Conservation (phyloP, 2,888 invertebrate species). For the Dryadula phaetusa region DNA sequence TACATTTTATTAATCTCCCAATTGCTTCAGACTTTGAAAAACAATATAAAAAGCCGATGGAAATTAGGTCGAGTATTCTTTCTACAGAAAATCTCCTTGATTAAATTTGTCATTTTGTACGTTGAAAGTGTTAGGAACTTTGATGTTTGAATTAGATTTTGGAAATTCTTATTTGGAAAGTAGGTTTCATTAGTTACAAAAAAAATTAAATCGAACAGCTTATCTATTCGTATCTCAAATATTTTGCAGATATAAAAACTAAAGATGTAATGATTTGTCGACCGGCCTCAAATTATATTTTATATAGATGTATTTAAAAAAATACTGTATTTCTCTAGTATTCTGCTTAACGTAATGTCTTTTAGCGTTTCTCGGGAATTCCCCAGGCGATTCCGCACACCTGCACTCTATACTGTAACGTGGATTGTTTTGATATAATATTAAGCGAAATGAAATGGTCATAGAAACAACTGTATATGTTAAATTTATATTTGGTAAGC, state of each 20-base stretch:
- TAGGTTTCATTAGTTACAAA: background rate
- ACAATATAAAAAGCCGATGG: conserved; percentile 33
- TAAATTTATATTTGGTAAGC: conserved; percentile 1
- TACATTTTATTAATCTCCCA: conserved; percentile 38
- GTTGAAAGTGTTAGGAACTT: conserved; percentile 12
- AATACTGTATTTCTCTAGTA: background rate
- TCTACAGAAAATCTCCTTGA: conserved; percentile 28
- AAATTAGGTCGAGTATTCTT: conserved; percentile 31
- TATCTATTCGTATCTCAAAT: too few species aligned
- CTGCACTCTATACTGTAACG: conserved; percentile 2
- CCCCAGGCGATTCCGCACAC: conserved; percentile 13
- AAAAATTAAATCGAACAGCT: too few species aligned
- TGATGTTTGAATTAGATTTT: background rate
- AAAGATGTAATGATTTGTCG: too few species aligned
- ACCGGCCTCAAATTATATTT: too few species aligned
- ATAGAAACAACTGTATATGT: conserved; percentile 6
- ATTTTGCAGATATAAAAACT: too few species aligned
- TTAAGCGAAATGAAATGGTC: conserved; percentile 5
- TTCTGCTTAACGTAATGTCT: conserved; percentile 7
- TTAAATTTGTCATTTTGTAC: conserved; percentile 32
- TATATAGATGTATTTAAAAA: background rate
- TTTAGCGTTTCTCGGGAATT: conserved; percentile 2
- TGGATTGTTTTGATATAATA: conserved; percentile 16
- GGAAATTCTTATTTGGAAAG: conserved; percentile 7
- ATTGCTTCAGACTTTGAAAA: conserved; percentile 30